Conservation (phyloP, 2,797 vertebrate species). For the Distichodus sexfasciatus region DNA sequence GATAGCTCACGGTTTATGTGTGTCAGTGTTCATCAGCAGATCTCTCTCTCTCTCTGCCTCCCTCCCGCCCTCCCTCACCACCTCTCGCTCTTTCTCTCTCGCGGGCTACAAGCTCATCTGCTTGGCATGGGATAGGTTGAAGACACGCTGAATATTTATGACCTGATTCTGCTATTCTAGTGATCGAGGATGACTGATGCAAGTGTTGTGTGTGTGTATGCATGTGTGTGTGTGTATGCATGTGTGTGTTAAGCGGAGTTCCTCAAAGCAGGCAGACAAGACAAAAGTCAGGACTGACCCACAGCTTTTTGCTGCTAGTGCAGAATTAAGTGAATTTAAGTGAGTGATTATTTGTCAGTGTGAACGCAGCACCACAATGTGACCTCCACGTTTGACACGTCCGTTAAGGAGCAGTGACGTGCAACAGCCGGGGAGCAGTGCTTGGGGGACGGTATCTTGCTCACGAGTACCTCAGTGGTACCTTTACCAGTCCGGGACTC, state of each 20-base stretch:
- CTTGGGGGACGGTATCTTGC: too few species aligned
- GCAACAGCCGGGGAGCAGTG: too few species aligned
- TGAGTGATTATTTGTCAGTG: too few species aligned
- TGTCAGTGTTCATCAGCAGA: conserved; percentile 50
- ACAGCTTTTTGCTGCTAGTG: too few species aligned
- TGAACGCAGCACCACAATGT: too few species aligned
- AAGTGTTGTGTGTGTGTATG: conserved; percentile 31
- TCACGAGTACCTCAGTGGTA: too few species aligned
- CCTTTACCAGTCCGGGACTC: too few species aligned
- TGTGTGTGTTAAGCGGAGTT: not conserved
- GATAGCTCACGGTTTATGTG: conserved; percentile 53
- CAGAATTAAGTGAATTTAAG: too few species aligned
- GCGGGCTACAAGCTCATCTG: conserved; percentile 44
- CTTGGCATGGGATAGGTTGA: conserved; percentile 50
- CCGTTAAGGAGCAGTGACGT: too few species aligned
- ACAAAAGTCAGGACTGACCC: too few species aligned
- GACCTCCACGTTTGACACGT: too few species aligned
- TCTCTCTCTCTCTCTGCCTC: conserved; percentile 39
- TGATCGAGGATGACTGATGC: conserved; percentile 63
- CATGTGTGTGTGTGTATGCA: conserved; percentile 23
- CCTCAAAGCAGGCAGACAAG: too few species aligned
- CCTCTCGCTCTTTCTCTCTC: conserved; percentile 22
- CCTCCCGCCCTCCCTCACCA: not conserved
- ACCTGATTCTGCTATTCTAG: conserved; percentile 52
- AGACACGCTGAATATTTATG: conserved; percentile 60